Conservation (phyloP, 2,888 invertebrate genomes). For the Drosophila macrospina region DNA sequence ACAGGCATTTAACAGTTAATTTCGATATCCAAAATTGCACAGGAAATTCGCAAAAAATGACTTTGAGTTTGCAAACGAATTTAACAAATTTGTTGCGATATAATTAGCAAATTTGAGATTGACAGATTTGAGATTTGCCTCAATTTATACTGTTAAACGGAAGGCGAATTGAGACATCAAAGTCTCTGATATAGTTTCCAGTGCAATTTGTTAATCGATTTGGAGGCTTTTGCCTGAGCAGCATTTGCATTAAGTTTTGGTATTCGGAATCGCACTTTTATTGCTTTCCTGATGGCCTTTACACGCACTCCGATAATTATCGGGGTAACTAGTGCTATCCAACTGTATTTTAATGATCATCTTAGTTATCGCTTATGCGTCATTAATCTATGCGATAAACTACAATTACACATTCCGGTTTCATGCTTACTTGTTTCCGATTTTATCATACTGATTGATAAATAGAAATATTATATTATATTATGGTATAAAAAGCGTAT, state of each 20-base stretch:
- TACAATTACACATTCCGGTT: slow-evolving; percentile 6
- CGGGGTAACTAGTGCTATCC: slow-evolving; percentile 22
- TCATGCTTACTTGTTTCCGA: neutral
- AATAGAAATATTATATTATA: neutral
- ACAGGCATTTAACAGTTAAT: slow-evolving; percentile 25
- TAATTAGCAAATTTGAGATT: slow-evolving; percentile 36
- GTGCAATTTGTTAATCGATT: slow-evolving; percentile 16
- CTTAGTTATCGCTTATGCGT: slow-evolving; percentile 23
- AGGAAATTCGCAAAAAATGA: slow-evolving; percentile 29
- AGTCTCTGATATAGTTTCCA: slow-evolving; percentile 20
- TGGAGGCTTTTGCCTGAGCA: slow-evolving; percentile 31
- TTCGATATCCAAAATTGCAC: slow-evolving; percentile 19
- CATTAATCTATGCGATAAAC: slow-evolving; percentile 11
- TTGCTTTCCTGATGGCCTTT: slow-evolving; percentile 62
- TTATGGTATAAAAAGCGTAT: too few species aligned
- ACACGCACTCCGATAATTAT: slow-evolving; percentile 39
- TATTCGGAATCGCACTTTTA: slow-evolving; percentile 39
- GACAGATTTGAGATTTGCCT: slow-evolving; percentile 23
- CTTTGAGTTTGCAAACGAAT: slow-evolving; percentile 19
- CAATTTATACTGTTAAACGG: slow-evolving; percentile 13
- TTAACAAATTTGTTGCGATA: slow-evolving; percentile 35
- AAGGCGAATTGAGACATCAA: slow-evolving; percentile 49
- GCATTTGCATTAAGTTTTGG: slow-evolving; percentile 60
- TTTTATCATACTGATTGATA: neutral
- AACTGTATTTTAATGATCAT: slow-evolving; percentile 34